Conservation (phyloP, 2,797 vertebrate species). For the Enteromius argenteus region DNA sequence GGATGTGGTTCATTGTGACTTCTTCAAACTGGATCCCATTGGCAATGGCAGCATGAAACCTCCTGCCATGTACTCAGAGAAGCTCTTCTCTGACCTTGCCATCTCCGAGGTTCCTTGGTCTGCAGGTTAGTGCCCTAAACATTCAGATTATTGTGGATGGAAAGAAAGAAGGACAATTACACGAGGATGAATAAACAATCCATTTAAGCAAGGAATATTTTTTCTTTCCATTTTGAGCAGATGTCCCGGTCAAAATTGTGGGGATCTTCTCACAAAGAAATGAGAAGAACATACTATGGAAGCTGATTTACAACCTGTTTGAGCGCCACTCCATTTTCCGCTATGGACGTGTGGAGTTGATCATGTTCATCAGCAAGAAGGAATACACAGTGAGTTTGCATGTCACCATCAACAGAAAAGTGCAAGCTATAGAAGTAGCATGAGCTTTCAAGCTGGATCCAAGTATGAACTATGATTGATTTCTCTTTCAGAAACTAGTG, state of each 20-base stretch:
- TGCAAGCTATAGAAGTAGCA: neutral
- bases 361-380: conserved; percentile 88
- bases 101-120: conserved; percentile 85
- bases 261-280: conserved; percentile 81
- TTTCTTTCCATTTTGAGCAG: conserved; percentile 69
- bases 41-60: conserved; percentile 71
- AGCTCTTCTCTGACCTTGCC: conserved; percentile 86
- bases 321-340: conserved; percentile 85
- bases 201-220: neutral
- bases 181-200: neutral
- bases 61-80: conserved; percentile 79
- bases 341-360: conserved; percentile 90
- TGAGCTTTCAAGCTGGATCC: neutral
- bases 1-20: conserved; percentile 88
- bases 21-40: conserved; percentile 87
- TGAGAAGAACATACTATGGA: conserved; percentile 84
- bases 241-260: conserved; percentile 87
- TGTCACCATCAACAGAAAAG: neutral
- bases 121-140: conserved; percentile 79
- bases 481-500: conserved; percentile 79
- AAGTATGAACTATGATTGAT: conserved; percentile 1
- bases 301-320: conserved; percentile 84
- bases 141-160: neutral
- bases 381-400: conserved; percentile 83
- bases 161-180: neutral